Evolutionary conservation across 64 coral and sea anemone species (phyloP).

Genomic region (Montipora capricornis): DNA sequence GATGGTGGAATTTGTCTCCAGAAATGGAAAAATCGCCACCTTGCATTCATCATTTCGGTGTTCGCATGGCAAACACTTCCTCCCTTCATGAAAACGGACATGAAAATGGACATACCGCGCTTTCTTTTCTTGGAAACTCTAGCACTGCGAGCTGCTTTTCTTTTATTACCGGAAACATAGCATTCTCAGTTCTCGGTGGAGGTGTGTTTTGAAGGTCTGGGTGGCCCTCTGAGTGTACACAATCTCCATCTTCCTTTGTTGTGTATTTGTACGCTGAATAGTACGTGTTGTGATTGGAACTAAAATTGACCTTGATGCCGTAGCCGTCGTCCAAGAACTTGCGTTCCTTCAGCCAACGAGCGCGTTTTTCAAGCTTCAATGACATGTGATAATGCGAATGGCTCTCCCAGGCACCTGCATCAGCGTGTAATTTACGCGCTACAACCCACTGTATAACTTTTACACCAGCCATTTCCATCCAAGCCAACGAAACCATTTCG

Average conservation of each 20-base stretch:
- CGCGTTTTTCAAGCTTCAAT: too few species aligned
- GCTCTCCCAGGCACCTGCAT: background rate
- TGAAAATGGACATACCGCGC: background rate
- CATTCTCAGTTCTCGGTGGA: constrained; percentile 14
- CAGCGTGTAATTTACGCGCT: constrained; percentile 6
- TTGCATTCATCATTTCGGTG: constrained; percentile 29
- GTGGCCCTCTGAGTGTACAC: background rate
- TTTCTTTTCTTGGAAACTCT: background rate
- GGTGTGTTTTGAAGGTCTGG: constrained; percentile 21
- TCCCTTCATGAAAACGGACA: constrained; percentile 13
- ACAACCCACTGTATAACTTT: constrained; percentile 15
- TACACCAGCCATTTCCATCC: background rate
- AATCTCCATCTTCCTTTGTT: constrained; percentile 18
- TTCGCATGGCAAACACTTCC: constrained; percentile 23
- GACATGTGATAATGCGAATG: too few species aligned
- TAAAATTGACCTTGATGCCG: constrained; percentile 36
- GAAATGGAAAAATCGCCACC: constrained; percentile 34
- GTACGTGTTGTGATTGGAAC: constrained; percentile 13
- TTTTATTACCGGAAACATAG: background rate
- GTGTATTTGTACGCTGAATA: constrained; percentile 43
- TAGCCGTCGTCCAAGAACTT: background rate
- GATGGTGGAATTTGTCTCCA: constrained; percentile 38
- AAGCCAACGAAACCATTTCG: background rate
- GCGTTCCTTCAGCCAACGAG: constrained; percentile 1
- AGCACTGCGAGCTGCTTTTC: background rate